A percentile compares a stretch with the other conserved stretches of the same genome.
Evolutionary conservation across 2,888 invertebrate species (phyloP).

Genomic region (Hoplodrina ambigua): DNA sequence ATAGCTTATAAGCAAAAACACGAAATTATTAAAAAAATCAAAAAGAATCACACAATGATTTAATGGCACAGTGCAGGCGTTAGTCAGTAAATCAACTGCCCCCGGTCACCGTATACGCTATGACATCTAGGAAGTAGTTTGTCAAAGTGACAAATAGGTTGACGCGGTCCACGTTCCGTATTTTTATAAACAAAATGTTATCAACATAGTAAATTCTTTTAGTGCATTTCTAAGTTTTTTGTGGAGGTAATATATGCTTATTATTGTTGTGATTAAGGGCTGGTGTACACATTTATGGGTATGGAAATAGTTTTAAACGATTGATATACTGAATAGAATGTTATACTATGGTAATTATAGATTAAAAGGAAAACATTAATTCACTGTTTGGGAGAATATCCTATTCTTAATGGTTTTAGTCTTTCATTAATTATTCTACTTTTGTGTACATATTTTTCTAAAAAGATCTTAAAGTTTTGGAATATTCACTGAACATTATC

Average conservation of each 20-base stretch:
- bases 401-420: constrained; percentile 5
- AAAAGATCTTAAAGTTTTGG: not conserved
- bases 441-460: not conserved
- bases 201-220: constrained; percentile 61
- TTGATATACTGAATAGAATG: constrained; percentile 45
- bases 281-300: constrained; percentile 27
- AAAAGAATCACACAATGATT: constrained; percentile 61
- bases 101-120: constrained; percentile 65
- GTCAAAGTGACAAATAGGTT: constrained; percentile 74
- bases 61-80: constrained; percentile 63
- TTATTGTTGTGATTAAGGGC: constrained; percentile 58
- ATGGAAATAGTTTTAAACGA: constrained; percentile 38
- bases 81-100: constrained; percentile 65
- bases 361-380: constrained; percentile 20
- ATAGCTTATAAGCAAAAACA: constrained; percentile 51
- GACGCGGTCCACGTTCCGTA: constrained; percentile 67
- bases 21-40: constrained; percentile 44
- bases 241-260: constrained; percentile 59
- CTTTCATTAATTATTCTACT: constrained; percentile 5
- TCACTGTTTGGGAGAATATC: constrained; percentile 10
- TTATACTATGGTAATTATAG: constrained; percentile 33
- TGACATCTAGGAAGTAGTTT: constrained; percentile 71
- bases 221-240: constrained; percentile 53
- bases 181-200: constrained; percentile 71
- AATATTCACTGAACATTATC: no score